Evolutionary conservation across 2,797 vertebrate species (phyloP), one percentile per base, ranked within the genome.

Genomic region (Staurois parvus): DNA sequence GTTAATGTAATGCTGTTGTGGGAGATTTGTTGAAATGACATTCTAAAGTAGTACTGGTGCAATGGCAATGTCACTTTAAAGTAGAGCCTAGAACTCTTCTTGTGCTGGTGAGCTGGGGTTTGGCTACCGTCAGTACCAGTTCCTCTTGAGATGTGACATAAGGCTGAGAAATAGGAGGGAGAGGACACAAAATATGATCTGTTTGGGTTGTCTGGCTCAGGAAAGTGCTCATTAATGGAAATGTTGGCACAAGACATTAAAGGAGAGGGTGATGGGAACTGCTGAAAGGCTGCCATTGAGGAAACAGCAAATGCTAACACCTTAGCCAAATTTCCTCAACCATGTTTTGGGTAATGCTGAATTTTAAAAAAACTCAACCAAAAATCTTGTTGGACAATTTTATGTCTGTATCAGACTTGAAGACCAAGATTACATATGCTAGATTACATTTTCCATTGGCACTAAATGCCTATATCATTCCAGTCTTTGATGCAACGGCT

Each of bases 141-240:
- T 73, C 24, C 59, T 59, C 30, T 29, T 32, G 45, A 37, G 28
- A 66, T 68, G 42, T 75, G 81, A 68, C 62, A 66, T 70, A 64
- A 52, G 64, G 68, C 62, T 52, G 59, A 67, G 72, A 29, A 21
- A 52, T 68, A 29, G 70, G 69, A 74, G 28, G 24, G 48, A 80
- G 70, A 40, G 28, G 17, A 76, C 13, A 75, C 28, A 81, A 68
- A 75, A 52, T 67, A 32, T 21, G 3, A 26, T 68, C 62, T 40
- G 34, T 80, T 70, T 84, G 21, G 45, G 76, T 32, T 37, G 56
- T 83, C 30, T 68, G 68, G 26, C 26, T 66, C 9, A 40, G 52
- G 45, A 68, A 13, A 75, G 48, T 69, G 42, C 48, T 76, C 79
- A 70, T 74, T 72, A 84, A 80, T 29, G 26, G n/a, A 26, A 42